Evolutionary conservation across 2,888 invertebrate genomes (phyloP).

Genomic region (Cantharis rufa): DNA sequence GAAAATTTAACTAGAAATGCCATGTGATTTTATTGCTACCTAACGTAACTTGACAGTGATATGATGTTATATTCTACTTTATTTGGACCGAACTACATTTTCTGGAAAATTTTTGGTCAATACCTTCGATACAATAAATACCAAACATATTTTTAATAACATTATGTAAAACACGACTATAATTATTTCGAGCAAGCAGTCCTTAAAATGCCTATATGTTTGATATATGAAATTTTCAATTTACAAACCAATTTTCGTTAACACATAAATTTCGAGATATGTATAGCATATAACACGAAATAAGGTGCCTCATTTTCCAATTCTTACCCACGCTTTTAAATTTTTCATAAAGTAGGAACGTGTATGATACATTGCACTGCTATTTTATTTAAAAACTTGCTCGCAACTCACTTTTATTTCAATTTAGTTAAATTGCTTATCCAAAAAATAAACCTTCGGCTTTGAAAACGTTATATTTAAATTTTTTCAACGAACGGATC

Average conservation of each 20-base stretch:
- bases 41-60: too few relatives aligned
- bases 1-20: too few relatives aligned
- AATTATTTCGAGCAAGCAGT: background rate
- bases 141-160: too few relatives aligned
- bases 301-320: conserved; percentile 8
- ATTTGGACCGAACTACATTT: too few relatives aligned
- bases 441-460: background rate
- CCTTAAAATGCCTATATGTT: background rate
- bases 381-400: conserved; percentile 13
- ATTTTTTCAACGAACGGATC: background rate
- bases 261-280: conserved; percentile 12
- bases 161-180: too few relatives aligned
- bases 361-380: conserved; percentile 8
- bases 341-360: conserved; percentile 12
- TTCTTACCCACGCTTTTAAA: conserved; percentile 3
- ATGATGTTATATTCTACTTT: too few relatives aligned
- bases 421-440: conserved; percentile 3
- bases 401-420: conserved; percentile 5
- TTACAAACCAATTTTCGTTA: conserved; percentile 4
- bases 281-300: background rate
- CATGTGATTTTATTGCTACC: too few relatives aligned
- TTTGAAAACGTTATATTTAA: background rate
- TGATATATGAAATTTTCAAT: background rate
- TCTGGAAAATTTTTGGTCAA: too few relatives aligned
- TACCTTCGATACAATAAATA: too few relatives aligned